phyloP scores from a whole-genome alignment of 2,113 vertebrate species.

The Siphamia tubifer region DNA sequence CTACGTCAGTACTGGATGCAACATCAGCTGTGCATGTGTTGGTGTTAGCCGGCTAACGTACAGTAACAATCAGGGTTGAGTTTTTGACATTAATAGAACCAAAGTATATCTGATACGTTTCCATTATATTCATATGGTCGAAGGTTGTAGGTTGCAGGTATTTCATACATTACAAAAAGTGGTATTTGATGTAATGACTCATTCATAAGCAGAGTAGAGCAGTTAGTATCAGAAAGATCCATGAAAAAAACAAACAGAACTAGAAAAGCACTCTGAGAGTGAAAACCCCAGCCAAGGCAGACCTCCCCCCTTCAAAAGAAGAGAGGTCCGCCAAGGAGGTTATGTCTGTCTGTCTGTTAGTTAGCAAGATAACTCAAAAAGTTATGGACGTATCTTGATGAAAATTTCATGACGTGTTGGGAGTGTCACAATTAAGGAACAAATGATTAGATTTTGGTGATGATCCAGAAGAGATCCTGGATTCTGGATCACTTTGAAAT shows the following conservation, averaged over 20 bases:
- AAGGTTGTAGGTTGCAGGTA: background rate
- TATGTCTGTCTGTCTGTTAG: no score
- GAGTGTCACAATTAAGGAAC: no score
- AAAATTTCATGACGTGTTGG: no score
- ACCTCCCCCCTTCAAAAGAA: no score
- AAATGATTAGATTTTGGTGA: no score
- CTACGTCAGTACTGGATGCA: slow-evolving; percentile 11
- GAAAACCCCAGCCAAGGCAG: no score
- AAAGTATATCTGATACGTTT: background rate
- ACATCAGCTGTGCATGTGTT: slow-evolving; percentile 12
- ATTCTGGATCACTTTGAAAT: no score
- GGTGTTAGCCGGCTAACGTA: slow-evolving; percentile 25
- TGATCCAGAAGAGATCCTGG: no score
- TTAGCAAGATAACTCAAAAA: no score
- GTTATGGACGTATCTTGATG: no score
- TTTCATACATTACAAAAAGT: slow-evolving; percentile 7
- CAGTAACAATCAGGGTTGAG: slow-evolving; percentile 28
- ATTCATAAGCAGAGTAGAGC: slow-evolving; percentile 13
- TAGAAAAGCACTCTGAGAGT: no score
- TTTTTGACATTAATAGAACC: slow-evolving; percentile 15
- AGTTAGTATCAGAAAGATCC: background rate
- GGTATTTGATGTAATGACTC: slow-evolving; percentile 6
- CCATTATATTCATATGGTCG: background rate
- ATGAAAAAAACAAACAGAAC: background rate
- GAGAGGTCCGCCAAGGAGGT: no score